phyloP scores from a whole-genome alignment of 2,888 invertebrate genomes.

The Apamea crenata region DNA sequence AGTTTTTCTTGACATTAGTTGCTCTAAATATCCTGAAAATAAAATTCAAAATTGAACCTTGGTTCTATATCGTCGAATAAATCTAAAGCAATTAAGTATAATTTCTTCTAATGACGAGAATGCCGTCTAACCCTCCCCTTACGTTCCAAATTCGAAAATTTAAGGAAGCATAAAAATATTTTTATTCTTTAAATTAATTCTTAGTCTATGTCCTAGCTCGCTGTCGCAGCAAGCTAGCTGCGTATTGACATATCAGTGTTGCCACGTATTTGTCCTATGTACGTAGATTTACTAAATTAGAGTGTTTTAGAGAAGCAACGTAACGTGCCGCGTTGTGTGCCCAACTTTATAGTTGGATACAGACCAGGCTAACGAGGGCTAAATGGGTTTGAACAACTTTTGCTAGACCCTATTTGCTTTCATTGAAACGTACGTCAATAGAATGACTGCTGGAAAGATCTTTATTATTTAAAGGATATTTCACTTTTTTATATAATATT shows the following conservation, averaged over 20 bases:
- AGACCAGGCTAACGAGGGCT: slow-evolving; percentile 34
- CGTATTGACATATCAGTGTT: slow-evolving; percentile 7
- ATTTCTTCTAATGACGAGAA: neutral
- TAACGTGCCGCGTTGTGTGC: slow-evolving; percentile 13
- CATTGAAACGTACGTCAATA: neutral
- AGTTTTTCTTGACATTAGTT: neutral
- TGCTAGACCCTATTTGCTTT: neutral
- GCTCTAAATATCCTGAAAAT: neutral
- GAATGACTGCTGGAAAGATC: neutral
- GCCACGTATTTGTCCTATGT: neutral
- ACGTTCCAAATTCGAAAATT: neutral
- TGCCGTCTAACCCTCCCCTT: slow-evolving; percentile 40
- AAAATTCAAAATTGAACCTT: neutral
- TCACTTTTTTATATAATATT: neutral
- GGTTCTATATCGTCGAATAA: neutral
- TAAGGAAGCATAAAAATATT: neutral
- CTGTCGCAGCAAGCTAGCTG: neutral
- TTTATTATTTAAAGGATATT: too few relatives aligned
- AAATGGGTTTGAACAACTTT: slow-evolving; percentile 1
- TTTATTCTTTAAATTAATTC: neutral
- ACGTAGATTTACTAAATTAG: neutral
- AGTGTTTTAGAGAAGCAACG: slow-evolving; percentile 23
- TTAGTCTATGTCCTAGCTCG: neutral
- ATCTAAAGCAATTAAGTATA: neutral
- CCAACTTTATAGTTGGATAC: slow-evolving; percentile 14